A percentile compares a stretch with the other conserved stretches of the same genome.
Conservation (phyloP, 92 coral and sea anemone genomes). For the Epizoanthus illoricatus region DNA sequence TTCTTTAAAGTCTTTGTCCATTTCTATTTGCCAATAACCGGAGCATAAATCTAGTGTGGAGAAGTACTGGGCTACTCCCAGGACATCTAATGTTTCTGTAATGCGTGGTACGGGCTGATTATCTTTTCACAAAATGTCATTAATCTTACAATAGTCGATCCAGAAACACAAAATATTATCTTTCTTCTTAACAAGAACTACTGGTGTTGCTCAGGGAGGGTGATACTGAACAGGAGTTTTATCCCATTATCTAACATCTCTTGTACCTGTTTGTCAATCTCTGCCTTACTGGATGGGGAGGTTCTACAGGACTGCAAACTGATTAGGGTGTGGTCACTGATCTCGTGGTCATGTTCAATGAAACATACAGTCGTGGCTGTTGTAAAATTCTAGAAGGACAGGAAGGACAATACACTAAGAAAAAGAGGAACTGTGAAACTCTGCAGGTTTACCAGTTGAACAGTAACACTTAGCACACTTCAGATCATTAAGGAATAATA, state of each 20-base stretch:
- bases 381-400: too few species aligned
- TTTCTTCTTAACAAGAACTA: conserved; percentile 51
- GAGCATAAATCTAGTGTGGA: conserved; percentile 60
- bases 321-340: conserved; percentile 51
- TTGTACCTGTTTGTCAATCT: conserved; percentile 48
- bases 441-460: too few species aligned
- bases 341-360: too few species aligned
- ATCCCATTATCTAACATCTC: conserved; percentile 50
- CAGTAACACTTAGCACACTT: too few species aligned
- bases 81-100: conserved; percentile 52
- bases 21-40: conserved; percentile 61
- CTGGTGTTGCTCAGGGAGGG: conserved; percentile 52
- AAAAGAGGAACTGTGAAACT: too few species aligned
- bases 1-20: conserved; percentile 48
- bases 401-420: too few species aligned
- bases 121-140: conserved; percentile 33
- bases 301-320: conserved; percentile 53
- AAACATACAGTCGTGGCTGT: too few species aligned
- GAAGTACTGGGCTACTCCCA: conserved; percentile 54
- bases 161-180: conserved; percentile 53
- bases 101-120: conserved; percentile 54
- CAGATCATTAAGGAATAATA: too few species aligned
- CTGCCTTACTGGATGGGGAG: conserved; percentile 28
- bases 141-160: conserved; percentile 46
- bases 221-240: conserved; percentile 41